A percentile compares a stretch with the other conserved stretches of the same genome.
Conservation (phyloP, 1,140 invertebrate species). For the Drosophila kanapiae region DNA sequence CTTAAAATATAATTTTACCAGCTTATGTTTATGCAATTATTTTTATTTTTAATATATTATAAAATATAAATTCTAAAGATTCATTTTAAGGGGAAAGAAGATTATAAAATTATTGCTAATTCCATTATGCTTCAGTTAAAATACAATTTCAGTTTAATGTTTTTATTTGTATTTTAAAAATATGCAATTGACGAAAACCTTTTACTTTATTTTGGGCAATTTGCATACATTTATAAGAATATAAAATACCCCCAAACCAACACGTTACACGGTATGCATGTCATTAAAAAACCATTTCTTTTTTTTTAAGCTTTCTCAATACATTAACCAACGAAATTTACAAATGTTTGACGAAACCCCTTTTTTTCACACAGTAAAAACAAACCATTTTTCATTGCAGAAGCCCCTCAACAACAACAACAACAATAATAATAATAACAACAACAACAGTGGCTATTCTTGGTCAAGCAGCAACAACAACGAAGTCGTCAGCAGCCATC, state of each 20-base stretch:
- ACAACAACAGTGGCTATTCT: slow-evolving; percentile 61
- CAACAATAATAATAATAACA: slow-evolving; percentile 27
- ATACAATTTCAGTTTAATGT: not conserved
- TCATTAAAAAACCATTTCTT: slow-evolving; percentile 71
- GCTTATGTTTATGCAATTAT: too few species aligned
- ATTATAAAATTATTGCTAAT: not conserved
- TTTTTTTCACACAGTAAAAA: slow-evolving; percentile 45
- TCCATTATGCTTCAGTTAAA: not conserved
- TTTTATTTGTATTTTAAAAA: not conserved
- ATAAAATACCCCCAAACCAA: not conserved
- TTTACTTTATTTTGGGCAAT: not conserved
- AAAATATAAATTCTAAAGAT: too few species aligned
- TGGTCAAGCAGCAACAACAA: slow-evolving; percentile 58
- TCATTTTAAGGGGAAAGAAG: too few species aligned
- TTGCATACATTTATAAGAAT: not conserved
- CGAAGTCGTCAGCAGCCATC: slow-evolving; percentile 62
- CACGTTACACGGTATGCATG: slow-evolving; percentile 14
- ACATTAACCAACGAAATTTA: slow-evolving; percentile 45
- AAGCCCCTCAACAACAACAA: slow-evolving; percentile 58
- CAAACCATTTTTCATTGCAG: slow-evolving; percentile 66
- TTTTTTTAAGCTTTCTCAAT: slow-evolving; percentile 52
- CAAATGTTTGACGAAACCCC: slow-evolving; percentile 56
- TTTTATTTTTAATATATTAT: too few species aligned
- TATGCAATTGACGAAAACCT: not conserved
- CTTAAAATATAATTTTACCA: too few species aligned